phyloP scores from a whole-genome alignment of 2,888 invertebrate genomes.

The Eremobia ochroleuca region DNA sequence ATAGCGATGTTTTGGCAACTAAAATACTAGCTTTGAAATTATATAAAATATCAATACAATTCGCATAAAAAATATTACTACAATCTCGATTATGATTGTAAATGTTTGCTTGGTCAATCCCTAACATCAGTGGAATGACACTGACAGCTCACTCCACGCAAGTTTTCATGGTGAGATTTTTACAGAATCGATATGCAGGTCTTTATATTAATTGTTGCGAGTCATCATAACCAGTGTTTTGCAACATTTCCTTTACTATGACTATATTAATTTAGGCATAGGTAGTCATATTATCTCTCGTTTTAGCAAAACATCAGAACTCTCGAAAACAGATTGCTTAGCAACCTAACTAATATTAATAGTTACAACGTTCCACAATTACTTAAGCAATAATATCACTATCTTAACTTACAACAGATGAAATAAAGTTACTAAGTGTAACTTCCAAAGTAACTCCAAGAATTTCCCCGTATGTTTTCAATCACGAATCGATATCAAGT shows the following conservation, averaged over 20 bases:
- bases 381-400: slow-evolving; percentile 12
- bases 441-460: slow-evolving; percentile 8
- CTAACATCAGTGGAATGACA: too few species aligned
- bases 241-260: background rate
- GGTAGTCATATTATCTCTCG: background rate
- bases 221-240: too few species aligned
- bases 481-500: slow-evolving; percentile 51
- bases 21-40: too few species aligned
- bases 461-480: slow-evolving; percentile 7
- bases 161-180: too few species aligned
- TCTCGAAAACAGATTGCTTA: background rate
- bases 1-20: too few species aligned
- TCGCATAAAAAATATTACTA: too few species aligned
- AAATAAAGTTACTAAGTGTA: slow-evolving; percentile 19
- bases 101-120: too few species aligned
- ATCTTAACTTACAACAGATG: background rate
- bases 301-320: background rate
- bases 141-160: too few species aligned
- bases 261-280: background rate
- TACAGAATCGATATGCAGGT: too few species aligned
- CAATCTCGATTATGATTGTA: too few species aligned
- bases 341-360: background rate
- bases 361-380: slow-evolving; percentile 1
- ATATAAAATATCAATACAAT: too few species aligned
- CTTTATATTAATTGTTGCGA: too few species aligned